Evolutionary conservation across 2,888 invertebrate genomes (phyloP), one percentile per base, ranked within the genome.

Genomic region (Hyalella azteca): DNA sequence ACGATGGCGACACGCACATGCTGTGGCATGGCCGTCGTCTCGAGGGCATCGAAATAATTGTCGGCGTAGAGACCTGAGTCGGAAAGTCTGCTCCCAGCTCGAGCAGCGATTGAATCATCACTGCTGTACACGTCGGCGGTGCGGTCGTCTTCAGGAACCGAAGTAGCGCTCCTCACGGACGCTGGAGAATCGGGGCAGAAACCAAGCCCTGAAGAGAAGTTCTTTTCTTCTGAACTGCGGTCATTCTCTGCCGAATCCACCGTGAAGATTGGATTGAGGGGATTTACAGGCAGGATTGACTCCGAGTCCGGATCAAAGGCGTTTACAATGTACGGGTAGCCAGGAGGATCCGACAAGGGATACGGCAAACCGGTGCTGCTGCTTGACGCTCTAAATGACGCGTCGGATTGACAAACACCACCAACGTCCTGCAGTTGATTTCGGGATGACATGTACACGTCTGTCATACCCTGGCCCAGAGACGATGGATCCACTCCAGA

Each of bases 331-430:
- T 75, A 75, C 13, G 75, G 75, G 29, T 45, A 75, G 45, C 75
- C 75, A 41, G 75, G 75, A 41, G 75, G 75, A 36, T 75, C 75
- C n/a, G 75, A 75, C 19, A 75, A 45, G 11, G 66, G 66, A 19
- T 66, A 66, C 13, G 66, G 66, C 36, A 36, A 66, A 5, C 36
- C n/a, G 36, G 32, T 66, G 29, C 66, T 66, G 36, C 36, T 32
- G 11, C 19, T 22, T 9, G 36, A 36, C 19, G 66, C 36, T 13
- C 29, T 54, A 13, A 29, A 22, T 5, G 54, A 26, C 9, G 13
- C 13, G 54, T 54, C 22, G 29, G 29, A 54, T n/a, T n/a, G n/a
- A n/a, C n/a, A n/a, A n/a, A n/a, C n/a, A n/a, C n/a, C n/a, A n/a
- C n/a, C n/a, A n/a, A n/a, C n/a, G n/a, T n/a, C n/a, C 9, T 9